Conservation (phyloP, 1,140 invertebrate species). For the Coboldia fuscipes region DNA sequence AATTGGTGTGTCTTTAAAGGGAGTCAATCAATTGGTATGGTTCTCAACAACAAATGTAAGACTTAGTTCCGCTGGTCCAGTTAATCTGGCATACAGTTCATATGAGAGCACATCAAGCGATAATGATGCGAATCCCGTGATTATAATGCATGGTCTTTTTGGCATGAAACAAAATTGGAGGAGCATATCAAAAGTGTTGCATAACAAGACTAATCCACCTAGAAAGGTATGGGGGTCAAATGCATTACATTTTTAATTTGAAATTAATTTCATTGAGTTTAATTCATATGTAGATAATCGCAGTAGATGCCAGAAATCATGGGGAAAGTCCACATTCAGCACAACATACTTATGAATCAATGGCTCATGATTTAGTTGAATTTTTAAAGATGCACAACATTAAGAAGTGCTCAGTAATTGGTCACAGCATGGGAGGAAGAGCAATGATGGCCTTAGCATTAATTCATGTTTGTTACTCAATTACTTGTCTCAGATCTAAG, state of each 20-base stretch:
- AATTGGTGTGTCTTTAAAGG: neutral
- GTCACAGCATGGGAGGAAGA: slow-evolving; percentile 83
- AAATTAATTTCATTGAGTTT: slow-evolving; percentile 2
- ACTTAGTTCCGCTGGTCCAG: slow-evolving; percentile 9
- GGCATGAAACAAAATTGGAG: slow-evolving; percentile 76
- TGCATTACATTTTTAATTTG: slow-evolving; percentile 4
- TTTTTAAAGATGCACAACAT: slow-evolving; percentile 34
- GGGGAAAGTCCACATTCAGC: slow-evolving; percentile 64
- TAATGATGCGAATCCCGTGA: slow-evolving; percentile 30
- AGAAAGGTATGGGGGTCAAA: slow-evolving; percentile 26
- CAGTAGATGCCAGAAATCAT: slow-evolving; percentile 76
- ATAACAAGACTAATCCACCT: slow-evolving; percentile 28
- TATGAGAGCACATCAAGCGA: slow-evolving; percentile 22
- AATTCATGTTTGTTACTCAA: slow-evolving; percentile 24
- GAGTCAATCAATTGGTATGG: neutral
- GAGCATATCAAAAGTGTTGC: slow-evolving; percentile 48
- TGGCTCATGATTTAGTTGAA: slow-evolving; percentile 48
- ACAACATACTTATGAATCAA: slow-evolving; percentile 43
- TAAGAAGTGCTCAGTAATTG: slow-evolving; percentile 42
- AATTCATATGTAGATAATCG: slow-evolving; percentile 33
- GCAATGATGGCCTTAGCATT: slow-evolving; percentile 60
- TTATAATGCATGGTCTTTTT: slow-evolving; percentile 71
- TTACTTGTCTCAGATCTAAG: neutral
- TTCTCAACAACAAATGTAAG: neutral
- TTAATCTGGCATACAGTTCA: slow-evolving; percentile 32